Evolutionary conservation across 2,113 vertebrate genomes (phyloP), one percentile per base, ranked within the genome.

Genomic region (Cyprinodon tularosa): DNA sequence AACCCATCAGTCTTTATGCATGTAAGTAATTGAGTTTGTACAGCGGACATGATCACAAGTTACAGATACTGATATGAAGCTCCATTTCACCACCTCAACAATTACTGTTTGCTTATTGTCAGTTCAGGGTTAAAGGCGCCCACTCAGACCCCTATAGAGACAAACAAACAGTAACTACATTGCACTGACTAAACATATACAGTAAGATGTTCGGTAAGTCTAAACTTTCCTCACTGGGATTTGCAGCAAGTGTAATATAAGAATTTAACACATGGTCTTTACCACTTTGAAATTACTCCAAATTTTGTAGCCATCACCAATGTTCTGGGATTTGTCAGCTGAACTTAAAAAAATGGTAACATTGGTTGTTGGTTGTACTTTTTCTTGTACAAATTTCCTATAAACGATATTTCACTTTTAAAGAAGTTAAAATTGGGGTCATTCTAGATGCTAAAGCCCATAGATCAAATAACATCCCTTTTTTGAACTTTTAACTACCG

Each of bases 11-110:
- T 17, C 61, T 76, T 72, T 42, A 14, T 37, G 4, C 64, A 73
- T 66, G 12, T 13, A 50, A 72, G 61, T 63, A 22, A n/a, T 75
- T 62, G 57, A 38, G 15, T 53, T 1, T 71, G 57, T 64, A 57
- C 64, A 75, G 44, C 40, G 62, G 74, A 66, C 63, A 79, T 4
- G 37, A 68, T 62, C 20, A 71, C 3, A 77, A 36, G 57, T 71
- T 57, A 44, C 5, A 62, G 15, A 67, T 48, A 61, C 53, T 53
- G 50, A 67, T 48, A 68, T 57, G 13, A 39, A 64, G 20, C 63
- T 44, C 44, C 14, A 66, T 48, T 76, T 22, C 8, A 53, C 15
- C 38, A 45, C 62, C 37, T 66, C 15, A 29, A 63, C 47, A 71
- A 57, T 20, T 20, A 75, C 50, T n/a, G 64, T 60, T 36, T 50